Percentiles rank a stretch among this genome's conserved stretches.
phyloP scores from a whole-genome alignment of 1,140 invertebrate species.

The Schlechtendalia chinensis region DNA sequence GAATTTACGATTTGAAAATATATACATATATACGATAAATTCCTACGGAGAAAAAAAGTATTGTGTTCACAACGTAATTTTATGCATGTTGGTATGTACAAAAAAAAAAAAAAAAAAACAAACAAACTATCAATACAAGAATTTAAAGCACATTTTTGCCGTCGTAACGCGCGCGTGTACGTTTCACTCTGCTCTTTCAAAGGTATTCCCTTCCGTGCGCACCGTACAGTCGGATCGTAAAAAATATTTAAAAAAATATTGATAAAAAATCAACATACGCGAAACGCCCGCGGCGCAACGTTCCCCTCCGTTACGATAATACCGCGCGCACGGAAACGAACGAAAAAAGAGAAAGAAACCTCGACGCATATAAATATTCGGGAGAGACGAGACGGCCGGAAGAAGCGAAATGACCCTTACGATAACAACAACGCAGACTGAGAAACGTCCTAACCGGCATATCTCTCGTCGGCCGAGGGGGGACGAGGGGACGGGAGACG shows the following conservation, averaged over 20 bases:
- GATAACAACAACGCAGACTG: constrained; percentile 45
- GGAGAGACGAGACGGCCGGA: no score
- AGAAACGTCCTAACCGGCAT: constrained; percentile 23
- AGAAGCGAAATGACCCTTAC: constrained; percentile 49
- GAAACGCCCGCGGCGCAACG: not conserved
- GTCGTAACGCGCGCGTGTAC: not conserved
- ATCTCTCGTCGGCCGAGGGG: constrained; percentile 8
- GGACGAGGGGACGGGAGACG: no score
- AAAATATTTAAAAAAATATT: constrained; percentile 32
- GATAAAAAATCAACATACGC: not conserved
- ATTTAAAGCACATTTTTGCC: not conserved
- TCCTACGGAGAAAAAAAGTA: no score
- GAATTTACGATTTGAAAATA: no score
- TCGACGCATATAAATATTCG: no score
- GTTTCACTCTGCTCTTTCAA: not conserved
- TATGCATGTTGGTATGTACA: no score
- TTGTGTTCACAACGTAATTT: no score
- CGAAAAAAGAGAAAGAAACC: not conserved
- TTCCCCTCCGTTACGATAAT: no score
- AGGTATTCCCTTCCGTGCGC: not conserved
- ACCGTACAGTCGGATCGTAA: constrained; percentile 9
- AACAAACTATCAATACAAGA: not conserved
- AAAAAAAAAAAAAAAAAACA: no score
- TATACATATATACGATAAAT: no score
- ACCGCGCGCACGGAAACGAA: no score